phyloP scores from a whole-genome alignment of 2,888 invertebrate species.

The Ametastegia equiseti region DNA sequence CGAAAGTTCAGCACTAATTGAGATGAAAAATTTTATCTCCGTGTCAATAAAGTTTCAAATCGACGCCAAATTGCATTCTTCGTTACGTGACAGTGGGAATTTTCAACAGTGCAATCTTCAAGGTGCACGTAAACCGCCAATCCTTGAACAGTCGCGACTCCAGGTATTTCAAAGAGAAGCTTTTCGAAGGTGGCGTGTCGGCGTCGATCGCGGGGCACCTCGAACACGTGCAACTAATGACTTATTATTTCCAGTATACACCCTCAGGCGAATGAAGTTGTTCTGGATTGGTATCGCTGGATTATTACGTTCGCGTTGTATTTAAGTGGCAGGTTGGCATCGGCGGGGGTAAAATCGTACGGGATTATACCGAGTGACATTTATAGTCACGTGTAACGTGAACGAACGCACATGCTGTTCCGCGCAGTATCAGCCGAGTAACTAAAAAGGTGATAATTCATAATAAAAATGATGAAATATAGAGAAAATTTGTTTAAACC shows the following conservation, averaged over 20 bases:
- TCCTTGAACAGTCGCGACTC: too few species aligned
- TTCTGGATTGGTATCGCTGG: slow-evolving; percentile 60
- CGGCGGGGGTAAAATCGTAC: too few species aligned
- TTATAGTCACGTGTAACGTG: too few species aligned
- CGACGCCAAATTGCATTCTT: too few species aligned
- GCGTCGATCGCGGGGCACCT: slow-evolving; percentile 62
- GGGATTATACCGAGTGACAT: too few species aligned
- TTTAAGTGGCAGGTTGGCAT: background rate
- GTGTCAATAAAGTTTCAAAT: too few species aligned
- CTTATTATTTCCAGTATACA: slow-evolving; percentile 64
- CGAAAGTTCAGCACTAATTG: too few species aligned
- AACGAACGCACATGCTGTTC: too few species aligned
- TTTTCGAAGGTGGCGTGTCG: slow-evolving; percentile 60
- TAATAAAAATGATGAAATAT: background rate
- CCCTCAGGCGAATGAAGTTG: slow-evolving; percentile 64
- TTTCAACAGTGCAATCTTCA: too few species aligned
- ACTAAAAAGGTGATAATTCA: background rate
- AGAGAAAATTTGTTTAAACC: background rate
- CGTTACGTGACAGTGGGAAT: too few species aligned
- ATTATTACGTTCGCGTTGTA: background rate
- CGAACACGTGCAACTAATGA: slow-evolving; percentile 64
- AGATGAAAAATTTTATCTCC: too few species aligned
- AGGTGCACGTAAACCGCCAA: too few species aligned
- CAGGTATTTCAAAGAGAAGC: background rate
- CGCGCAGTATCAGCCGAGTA: background rate